Conservation (phyloP, 2,113 vertebrate species). For the Aptenodytes forsteri region DNA sequence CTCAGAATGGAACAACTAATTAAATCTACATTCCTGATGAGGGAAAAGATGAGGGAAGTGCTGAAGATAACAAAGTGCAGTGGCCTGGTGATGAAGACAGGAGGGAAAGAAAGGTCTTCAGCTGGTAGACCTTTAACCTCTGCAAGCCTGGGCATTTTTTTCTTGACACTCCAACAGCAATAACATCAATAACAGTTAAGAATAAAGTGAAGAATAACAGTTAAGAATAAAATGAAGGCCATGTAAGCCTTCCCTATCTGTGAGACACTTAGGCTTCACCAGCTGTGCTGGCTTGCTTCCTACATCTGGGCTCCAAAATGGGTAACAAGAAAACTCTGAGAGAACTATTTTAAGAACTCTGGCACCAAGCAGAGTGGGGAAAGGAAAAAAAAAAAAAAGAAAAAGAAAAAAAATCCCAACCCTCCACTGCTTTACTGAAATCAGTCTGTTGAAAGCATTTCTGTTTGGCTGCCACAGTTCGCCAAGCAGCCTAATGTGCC, state of each 20-base stretch:
- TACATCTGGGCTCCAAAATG: slow-evolving; percentile 69
- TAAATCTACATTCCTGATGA: not conserved
- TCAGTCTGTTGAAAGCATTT: slow-evolving; percentile 64
- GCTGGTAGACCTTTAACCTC: not conserved
- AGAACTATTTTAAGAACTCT: slow-evolving; percentile 75
- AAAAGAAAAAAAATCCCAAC: not conserved
- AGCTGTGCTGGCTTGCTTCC: slow-evolving; percentile 71
- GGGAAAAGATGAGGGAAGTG: not conserved
- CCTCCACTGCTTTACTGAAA: slow-evolving; percentile 64
- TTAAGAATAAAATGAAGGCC: slow-evolving; percentile 11
- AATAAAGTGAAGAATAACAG: not conserved
- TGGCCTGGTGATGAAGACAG: not conserved
- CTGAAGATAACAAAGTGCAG: not conserved
- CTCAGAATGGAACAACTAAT: not conserved
- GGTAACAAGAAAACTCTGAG: slow-evolving; percentile 63
- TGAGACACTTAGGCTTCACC: slow-evolving; percentile 61
- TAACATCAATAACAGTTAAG: not conserved
- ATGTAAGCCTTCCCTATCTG: slow-evolving; percentile 50
- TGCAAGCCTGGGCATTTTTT: not conserved
- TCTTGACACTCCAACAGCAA: slow-evolving; percentile 9
- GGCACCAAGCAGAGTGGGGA: slow-evolving; percentile 53
- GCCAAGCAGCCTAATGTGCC: slow-evolving; percentile 60
- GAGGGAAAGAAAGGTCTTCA: not conserved
- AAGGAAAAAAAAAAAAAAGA: not conserved
- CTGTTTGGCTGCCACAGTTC: slow-evolving; percentile 63